Evolutionary conservation across 1,140 invertebrate genomes (phyloP), one percentile per base, ranked within the genome.

Genomic region (Acromyrmex charruanus): DNA sequence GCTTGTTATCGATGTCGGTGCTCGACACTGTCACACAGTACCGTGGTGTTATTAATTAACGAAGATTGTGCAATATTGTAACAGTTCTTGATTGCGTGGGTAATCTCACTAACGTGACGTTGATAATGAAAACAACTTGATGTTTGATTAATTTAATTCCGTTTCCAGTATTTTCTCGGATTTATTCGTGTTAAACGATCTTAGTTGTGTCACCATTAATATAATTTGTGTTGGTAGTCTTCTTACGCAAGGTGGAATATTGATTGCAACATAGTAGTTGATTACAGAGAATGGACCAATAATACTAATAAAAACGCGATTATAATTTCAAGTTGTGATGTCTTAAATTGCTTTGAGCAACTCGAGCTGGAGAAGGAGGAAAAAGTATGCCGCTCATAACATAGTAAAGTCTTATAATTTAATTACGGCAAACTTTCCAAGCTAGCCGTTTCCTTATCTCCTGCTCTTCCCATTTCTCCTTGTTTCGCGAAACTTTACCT

Each of bases 21-120:
- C 49, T 7, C 39, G 58, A 14, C 6, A 31, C 51, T 10, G n/a
- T 66, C 51, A 66, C 7, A 6, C 18, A 55, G 16, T 9, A 69
- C n/a, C 21, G 49, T 53, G 28, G n/a, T 44, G 39, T 44, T 71
- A 49, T 81, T 71, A 81, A 81, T 81, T 81, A 81, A 58, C 65
- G 51, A 16, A 25, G 31, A 81, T 81, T 81, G 49, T 21, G 49
- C 49, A 77, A 77, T 63, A 63, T 61, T 25, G 16, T 58, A 44
- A 71, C 9, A n/a, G 39, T 28, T 71, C 49, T 63, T 35, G 63
- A 79, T 61, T 61, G 63, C 63, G 3, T 14, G 4, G 44, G 61
- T 21, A 79, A 51, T 31, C 28, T 21, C 51, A 31, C 39, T 61
- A 39, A 71, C 21, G 39, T 44, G n/a, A 58, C 14, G 21, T 55